phyloP scores from a whole-genome alignment of 2,888 invertebrate species.

The Toxonevra muliebris region DNA sequence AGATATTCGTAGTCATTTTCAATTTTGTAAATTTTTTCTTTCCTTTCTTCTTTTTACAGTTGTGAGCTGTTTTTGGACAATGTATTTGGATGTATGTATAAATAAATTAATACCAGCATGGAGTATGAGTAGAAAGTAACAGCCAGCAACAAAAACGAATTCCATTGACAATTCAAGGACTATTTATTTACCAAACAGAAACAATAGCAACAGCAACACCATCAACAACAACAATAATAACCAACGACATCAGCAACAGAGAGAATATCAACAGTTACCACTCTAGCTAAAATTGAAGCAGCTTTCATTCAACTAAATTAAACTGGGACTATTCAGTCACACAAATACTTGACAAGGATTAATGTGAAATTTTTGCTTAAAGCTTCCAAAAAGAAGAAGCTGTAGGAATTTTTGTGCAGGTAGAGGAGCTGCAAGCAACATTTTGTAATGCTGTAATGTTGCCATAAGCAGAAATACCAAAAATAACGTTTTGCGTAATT shows the following conservation, averaged over 20 bases:
- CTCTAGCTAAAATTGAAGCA: background rate
- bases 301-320: background rate
- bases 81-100: too few relatives aligned
- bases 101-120: too few relatives aligned
- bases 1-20: too few relatives aligned
- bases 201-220: constrained; percentile 11
- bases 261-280: constrained; percentile 7
- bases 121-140: too few relatives aligned
- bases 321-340: background rate
- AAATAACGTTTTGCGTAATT: too few relatives aligned
- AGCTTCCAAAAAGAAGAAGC: background rate
- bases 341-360: background rate
- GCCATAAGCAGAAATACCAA: background rate
- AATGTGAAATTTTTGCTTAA: background rate
- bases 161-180: background rate
- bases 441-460: background rate
- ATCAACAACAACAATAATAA: constrained; percentile 23
- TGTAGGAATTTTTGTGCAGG: background rate
- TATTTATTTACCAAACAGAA: constrained; percentile 9
- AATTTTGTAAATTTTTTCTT: too few relatives aligned
- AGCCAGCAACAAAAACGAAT: too few relatives aligned
- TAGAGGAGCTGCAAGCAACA: background rate
- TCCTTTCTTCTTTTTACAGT: too few relatives aligned
- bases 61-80: too few relatives aligned
- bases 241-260: constrained; percentile 24